Percentiles rank a stretch among this genome's conserved stretches.
phyloP scores from a whole-genome alignment of 2,888 invertebrate genomes.

The Heterodera filipjevi region DNA sequence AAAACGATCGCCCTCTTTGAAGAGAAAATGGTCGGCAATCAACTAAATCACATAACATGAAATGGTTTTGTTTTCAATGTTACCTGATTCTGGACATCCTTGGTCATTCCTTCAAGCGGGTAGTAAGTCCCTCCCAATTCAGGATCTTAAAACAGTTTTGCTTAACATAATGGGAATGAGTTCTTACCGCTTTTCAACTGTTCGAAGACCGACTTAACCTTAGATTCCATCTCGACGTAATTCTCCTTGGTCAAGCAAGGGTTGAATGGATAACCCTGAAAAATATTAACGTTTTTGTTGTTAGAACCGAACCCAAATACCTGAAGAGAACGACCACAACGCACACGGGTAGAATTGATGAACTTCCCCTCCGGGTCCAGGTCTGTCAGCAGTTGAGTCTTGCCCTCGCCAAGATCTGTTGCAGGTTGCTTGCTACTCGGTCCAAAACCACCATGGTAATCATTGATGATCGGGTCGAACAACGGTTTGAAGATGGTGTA shows the following conservation, averaged over 20 bases:
- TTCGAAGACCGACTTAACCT: slow-evolving; percentile 64
- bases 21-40: slow-evolving; percentile 93
- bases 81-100: slow-evolving; percentile 78
- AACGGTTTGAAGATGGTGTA: slow-evolving; percentile 88
- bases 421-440: slow-evolving; percentile 88
- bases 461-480: slow-evolving; percentile 91
- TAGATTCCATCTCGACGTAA: slow-evolving; percentile 86
- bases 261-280: slow-evolving; percentile 79
- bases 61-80: no score
- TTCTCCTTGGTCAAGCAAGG: slow-evolving; percentile 93
- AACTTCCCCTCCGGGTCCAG: slow-evolving; percentile 72
- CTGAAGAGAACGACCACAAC: slow-evolving; percentile 86
- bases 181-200: slow-evolving; percentile 43
- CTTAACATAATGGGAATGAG: no score
- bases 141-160: slow-evolving; percentile 31
- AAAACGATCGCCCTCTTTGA: slow-evolving; percentile 65
- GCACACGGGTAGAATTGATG: slow-evolving; percentile 91
- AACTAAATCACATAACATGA: slow-evolving; percentile 70
- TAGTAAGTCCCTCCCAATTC: slow-evolving; percentile 66
- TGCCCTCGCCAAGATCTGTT: slow-evolving; percentile 82
- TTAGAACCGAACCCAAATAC: neutral
- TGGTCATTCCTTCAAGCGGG: slow-evolving; percentile 73
- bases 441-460: slow-evolving; percentile 86
- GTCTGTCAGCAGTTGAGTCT: slow-evolving; percentile 74
- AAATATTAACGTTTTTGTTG: slow-evolving; percentile 71